Percentiles rank a stretch among this genome's conserved stretches.
phyloP scores from a whole-genome alignment of 2,888 invertebrate genomes.

The Leptinotarsa haldemani region DNA sequence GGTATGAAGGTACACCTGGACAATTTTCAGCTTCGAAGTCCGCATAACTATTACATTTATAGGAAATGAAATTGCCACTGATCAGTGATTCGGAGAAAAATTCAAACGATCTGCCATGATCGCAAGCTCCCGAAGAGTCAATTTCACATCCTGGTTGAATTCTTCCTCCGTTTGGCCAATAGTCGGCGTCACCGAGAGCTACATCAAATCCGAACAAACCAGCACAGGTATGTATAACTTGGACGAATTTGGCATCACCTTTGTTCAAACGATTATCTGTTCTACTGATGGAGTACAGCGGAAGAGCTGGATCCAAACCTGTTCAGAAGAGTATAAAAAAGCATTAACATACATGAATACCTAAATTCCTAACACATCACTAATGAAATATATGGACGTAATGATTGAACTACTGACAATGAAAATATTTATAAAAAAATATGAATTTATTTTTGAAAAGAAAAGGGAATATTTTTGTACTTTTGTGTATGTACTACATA shows the following conservation, averaged over 20 bases:
- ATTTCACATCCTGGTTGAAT: constrained; percentile 61
- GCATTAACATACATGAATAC: no score
- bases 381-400: no score
- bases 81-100: constrained; percentile 63
- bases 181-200: constrained; percentile 60
- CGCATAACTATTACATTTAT: constrained; percentile 32
- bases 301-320: constrained; percentile 61
- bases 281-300: constrained; percentile 51
- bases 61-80: constrained; percentile 31
- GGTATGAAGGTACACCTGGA: constrained; percentile 31
- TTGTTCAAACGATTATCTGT: constrained; percentile 56
- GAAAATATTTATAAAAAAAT: no score
- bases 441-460: no score
- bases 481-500: no score
- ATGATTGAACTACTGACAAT: no score
- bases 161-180: constrained; percentile 60
- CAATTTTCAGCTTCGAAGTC: constrained; percentile 40
- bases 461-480: no score
- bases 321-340: constrained; percentile 43
- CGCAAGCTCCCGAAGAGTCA: constrained; percentile 59
- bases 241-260: constrained; percentile 58
- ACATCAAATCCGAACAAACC: constrained; percentile 44
- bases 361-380: no score
- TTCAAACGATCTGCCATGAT: constrained; percentile 64
- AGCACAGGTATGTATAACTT: constrained; percentile 59